Evolutionary conservation across 2,797 vertebrate genomes (phyloP).

Genomic region (Onychomys torridus): DNA sequence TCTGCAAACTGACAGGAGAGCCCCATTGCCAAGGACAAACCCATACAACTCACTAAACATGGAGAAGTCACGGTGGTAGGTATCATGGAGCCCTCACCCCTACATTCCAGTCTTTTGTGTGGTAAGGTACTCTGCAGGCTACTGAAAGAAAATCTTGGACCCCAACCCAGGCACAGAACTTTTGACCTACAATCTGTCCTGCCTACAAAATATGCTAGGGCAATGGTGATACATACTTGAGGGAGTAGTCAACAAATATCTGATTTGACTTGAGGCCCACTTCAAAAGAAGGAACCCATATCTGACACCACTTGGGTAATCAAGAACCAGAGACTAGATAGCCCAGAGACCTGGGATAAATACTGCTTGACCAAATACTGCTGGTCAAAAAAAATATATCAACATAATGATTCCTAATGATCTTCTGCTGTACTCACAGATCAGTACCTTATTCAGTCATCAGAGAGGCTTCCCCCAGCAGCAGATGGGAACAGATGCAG

Average conservation of each 20-base stretch:
- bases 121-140: background rate
- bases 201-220: background rate
- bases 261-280: background rate
- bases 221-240: background rate
- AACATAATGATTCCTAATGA: background rate
- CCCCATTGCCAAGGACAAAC: background rate
- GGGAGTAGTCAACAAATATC: background rate
- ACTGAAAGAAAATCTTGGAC: background rate
- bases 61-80: background rate
- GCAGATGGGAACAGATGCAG: background rate
- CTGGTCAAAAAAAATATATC: background rate
- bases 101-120: background rate
- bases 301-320: background rate
- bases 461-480: background rate
- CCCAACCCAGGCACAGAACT: background rate
- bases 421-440: background rate
- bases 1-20: background rate
- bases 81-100: background rate
- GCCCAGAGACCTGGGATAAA: background rate
- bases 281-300: background rate
- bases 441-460: background rate
- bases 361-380: background rate
- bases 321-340: background rate
- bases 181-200: background rate
- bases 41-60: background rate